Percentiles rank a stretch among this genome's conserved stretches.
phyloP scores from a whole-genome alignment of 2,888 invertebrate genomes.

The Tetragonula carbonaria region DNA sequence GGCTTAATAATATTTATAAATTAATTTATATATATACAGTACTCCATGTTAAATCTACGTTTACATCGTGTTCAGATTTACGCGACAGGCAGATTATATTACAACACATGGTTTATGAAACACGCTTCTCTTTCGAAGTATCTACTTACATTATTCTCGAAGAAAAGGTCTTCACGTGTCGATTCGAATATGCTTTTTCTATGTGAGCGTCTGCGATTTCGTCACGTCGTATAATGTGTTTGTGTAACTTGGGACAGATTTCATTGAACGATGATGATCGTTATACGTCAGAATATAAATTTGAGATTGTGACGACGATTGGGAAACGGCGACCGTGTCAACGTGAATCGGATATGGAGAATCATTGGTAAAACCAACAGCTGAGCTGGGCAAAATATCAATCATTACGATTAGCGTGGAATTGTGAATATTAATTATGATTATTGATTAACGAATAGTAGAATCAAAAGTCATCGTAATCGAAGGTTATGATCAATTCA shows the following conservation, averaged over 20 bases:
- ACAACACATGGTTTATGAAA: too few relatives aligned
- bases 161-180: slow-evolving; percentile 25
- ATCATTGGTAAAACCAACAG: background rate
- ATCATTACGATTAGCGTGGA: background rate
- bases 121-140: too few relatives aligned
- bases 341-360: background rate
- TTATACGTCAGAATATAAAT: slow-evolving; percentile 24
- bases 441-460: too few relatives aligned
- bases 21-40: too few relatives aligned
- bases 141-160: too few relatives aligned
- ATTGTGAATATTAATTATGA: too few relatives aligned
- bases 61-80: too few relatives aligned
- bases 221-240: slow-evolving; percentile 29
- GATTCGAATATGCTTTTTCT: slow-evolving; percentile 40
- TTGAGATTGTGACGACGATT: slow-evolving; percentile 12
- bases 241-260: slow-evolving; percentile 20
- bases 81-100: too few relatives aligned
- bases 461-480: too few relatives aligned
- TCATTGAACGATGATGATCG: background rate
- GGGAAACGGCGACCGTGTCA: slow-evolving; percentile 15
- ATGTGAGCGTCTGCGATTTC: slow-evolving; percentile 11
- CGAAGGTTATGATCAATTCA: too few relatives aligned
- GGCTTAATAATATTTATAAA: too few relatives aligned
- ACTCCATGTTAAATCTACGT: too few relatives aligned
- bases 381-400: background rate